Evolutionary conservation across 2,888 invertebrate species (phyloP).

Genomic region (Coenonympha arcania): DNA sequence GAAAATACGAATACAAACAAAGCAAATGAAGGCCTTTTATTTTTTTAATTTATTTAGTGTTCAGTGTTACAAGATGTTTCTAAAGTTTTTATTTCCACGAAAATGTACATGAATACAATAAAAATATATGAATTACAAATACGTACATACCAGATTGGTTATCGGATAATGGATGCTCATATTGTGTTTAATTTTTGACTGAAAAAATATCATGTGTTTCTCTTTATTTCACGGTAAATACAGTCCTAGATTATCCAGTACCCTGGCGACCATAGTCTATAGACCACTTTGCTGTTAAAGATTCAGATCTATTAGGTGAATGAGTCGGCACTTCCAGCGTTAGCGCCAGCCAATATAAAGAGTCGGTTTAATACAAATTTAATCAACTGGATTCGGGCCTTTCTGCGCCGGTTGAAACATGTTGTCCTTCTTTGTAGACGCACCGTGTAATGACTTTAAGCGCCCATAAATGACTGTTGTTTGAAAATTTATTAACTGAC

Average conservation of each 20-base stretch:
- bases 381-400: constrained; percentile 64
- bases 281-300: constrained; percentile 57
- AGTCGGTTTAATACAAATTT: constrained; percentile 70
- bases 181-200: too few relatives aligned
- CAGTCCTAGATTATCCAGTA: neutral
- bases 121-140: too few relatives aligned
- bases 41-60: too few relatives aligned
- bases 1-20: too few relatives aligned
- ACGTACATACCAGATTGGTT: too few relatives aligned
- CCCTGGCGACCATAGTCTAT: constrained; percentile 1
- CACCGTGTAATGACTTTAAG: constrained; percentile 69
- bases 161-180: too few relatives aligned
- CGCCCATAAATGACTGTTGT: constrained; percentile 63
- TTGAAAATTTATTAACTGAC: constrained; percentile 63
- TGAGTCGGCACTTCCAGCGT: constrained; percentile 56
- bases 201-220: neutral
- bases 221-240: neutral
- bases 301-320: constrained; percentile 69
- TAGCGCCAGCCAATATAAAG: constrained; percentile 65
- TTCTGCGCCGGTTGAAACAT: constrained; percentile 60
- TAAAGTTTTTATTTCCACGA: too few relatives aligned
- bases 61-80: too few relatives aligned
- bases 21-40: too few relatives aligned
- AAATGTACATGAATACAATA: too few relatives aligned
- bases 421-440: constrained; percentile 53